Evolutionary conservation across 2,888 invertebrate genomes (phyloP).

Genomic region (Argyresthia albistria): DNA sequence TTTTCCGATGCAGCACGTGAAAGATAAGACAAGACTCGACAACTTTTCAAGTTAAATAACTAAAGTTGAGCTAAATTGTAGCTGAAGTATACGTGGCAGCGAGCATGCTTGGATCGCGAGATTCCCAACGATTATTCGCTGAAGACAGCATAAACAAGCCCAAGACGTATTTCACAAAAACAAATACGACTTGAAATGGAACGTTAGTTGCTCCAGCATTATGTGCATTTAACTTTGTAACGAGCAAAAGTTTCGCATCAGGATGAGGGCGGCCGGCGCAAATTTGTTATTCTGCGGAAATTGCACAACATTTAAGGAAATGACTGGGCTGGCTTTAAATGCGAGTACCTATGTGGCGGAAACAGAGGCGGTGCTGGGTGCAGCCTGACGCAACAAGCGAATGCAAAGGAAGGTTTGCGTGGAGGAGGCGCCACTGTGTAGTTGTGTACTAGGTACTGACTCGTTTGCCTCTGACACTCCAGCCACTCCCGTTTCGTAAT

Average conservation of each 20-base stretch:
- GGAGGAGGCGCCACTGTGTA: too few relatives aligned
- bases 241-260: slow-evolving; percentile 24
- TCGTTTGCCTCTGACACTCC: too few relatives aligned
- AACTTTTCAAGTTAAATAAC: slow-evolving; percentile 1
- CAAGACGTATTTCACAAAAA: neutral
- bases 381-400: too few relatives aligned
- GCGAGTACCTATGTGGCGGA: too few relatives aligned
- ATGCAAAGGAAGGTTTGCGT: too few relatives aligned
- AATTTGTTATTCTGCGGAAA: slow-evolving; percentile 40
- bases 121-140: neutral
- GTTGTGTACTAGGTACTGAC: too few relatives aligned
- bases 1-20: neutral
- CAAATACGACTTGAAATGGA: slow-evolving; percentile 17
- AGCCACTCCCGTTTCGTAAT: too few relatives aligned
- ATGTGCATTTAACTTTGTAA: slow-evolving; percentile 35
- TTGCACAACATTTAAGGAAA: slow-evolving; percentile 28
- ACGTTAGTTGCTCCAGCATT: slow-evolving; percentile 23
- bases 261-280: slow-evolving; percentile 18
- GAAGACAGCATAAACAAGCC: neutral
- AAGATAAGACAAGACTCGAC: neutral
- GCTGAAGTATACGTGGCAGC: neutral
- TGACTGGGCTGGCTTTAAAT: slow-evolving; percentile 7
- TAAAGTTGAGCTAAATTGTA: slow-evolving; percentile 3
- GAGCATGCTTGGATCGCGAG: neutral
- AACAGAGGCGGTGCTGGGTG: too few relatives aligned